Evolutionary conservation across 2,888 invertebrate genomes (phyloP), one percentile per base, ranked within the genome.

Genomic region (Lamellibrachia columna): DNA sequence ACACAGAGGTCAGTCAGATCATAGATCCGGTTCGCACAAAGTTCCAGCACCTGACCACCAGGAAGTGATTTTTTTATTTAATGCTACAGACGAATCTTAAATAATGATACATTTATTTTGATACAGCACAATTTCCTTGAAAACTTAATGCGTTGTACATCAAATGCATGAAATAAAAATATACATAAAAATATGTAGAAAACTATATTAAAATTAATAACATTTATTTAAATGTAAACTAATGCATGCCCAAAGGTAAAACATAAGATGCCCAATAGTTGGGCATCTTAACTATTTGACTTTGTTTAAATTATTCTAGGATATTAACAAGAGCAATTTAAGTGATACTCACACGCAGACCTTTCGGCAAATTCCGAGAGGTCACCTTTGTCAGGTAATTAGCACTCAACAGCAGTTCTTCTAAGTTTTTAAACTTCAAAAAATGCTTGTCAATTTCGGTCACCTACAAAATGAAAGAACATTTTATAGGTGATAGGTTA

Each of bases 1-100:
- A 94, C 93, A 94, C 96, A 96, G 52, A 96, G 94, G 7, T 95
- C 94, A 11, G 95, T 95, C 92, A 96, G 94, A 93, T 96, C 95
- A 93, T 95, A 95, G 92, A 96, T 96, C 90, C 95, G 93, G 94
- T 96, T 96, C 40, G 95, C 96, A 95, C 96, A 96, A 53, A 96
- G 93, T 93, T 96, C 96, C 92, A 96, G 93, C 3, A 96, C 96
- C 96, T 96, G 94, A 7, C 92, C 92, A 92, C 91, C 53, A 91
- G 22, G 15, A 92, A 3, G 15, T 1, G 15, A 22, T 40, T 40
- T 40, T 40, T 40, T 40, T 40, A 40, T 40, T 40, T 40, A 40
- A 40, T 40, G 40, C 40, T 40, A 40, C 1, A 40, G 40, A 40
- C 40, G 40, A 40, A 40, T 40, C 40, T 40, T 15, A 60, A 60